Base-by-base conservation (phyloP, 1,140 invertebrate species). In the Drosophila pseudoananassae region DNA sequence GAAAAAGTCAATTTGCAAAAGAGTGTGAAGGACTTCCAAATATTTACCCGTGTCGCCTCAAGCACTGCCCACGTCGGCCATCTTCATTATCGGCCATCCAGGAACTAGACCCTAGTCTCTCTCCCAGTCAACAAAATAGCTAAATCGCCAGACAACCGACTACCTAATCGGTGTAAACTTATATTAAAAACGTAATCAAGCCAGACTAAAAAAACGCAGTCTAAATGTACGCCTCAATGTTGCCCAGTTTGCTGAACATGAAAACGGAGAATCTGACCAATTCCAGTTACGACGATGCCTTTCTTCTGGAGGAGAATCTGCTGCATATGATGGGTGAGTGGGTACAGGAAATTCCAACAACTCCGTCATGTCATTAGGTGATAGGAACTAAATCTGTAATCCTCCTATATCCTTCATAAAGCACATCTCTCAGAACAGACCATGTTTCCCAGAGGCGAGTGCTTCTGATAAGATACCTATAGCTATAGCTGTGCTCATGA, bases 241-340 rank as follows among this genome's bases (percentile, higher is more conserved):
- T 88, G 64, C 83, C 83, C 50, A 88, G 78, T 79, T 90, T 91
- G 65, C 60, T 91, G 9, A 91, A 81, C 70, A 91, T 91, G 90
- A 91, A 91, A 84, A 91, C 85, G 45, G 90, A 91, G 71, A 87
- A 78, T 61, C 54, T 91, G 60, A 81, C 85, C 25, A 84, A 81
- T 69, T 87, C 75, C 45, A 72, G 85, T 46, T 91, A 90, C 52
- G 90, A 91, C 43, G 90, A 91, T 70, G 76, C 76, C 33, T 90
- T 88, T 9, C 70, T 88, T 0, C 63, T 91, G 25, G 90, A 91
- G 70, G 90, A 91, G 29, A 91, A 91, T 55, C 65, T 91, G n/a
- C 29, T 91, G 15, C 89, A 90, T 17, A 91, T 91, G 57, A 91
- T 91, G 76, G 90, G 90, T 91, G 75, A 91, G 90, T 90, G 6